Conservation (phyloP, 1,140 invertebrate genomes). For the Zaprionus taronus region DNA sequence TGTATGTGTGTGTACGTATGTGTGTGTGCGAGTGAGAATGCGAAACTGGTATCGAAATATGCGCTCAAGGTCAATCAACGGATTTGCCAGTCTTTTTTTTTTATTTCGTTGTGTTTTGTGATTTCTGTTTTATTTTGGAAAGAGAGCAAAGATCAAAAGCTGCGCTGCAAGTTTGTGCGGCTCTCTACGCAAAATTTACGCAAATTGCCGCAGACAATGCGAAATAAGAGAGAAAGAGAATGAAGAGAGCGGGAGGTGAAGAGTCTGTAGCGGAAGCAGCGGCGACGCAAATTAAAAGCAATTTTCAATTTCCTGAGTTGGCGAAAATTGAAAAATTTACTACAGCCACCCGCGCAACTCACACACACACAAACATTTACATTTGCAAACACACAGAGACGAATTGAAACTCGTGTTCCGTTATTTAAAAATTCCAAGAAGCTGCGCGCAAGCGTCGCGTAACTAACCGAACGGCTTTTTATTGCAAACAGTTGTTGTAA, state of each 20-base stretch:
- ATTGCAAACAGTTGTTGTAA: conserved; percentile 40
- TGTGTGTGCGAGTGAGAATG: conserved; percentile 48
- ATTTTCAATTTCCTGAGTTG: conserved; percentile 81
- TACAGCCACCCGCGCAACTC: conserved; percentile 25
- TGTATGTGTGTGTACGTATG: conserved; percentile 25
- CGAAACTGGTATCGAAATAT: conserved; percentile 74
- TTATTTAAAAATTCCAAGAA: conserved; percentile 63
- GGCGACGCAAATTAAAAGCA: conserved; percentile 75
- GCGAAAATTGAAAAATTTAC: conserved; percentile 69
- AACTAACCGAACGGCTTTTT: conserved; percentile 45
- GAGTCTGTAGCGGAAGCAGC: conserved; percentile 57
- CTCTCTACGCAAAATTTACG: conserved; percentile 49
- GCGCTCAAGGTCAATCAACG: conserved; percentile 81
- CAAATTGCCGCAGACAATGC: conserved; percentile 48
- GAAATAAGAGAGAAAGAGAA: conserved; percentile 13
- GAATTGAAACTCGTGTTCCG: conserved; percentile 43
- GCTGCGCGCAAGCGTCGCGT: conserved; percentile 14
- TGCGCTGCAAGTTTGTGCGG: conserved; percentile 50
- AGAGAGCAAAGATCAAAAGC: conserved; percentile 58
- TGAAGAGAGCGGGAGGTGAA: conserved; percentile 8
- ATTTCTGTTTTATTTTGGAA: conserved; percentile 29
- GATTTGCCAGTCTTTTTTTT: conserved; percentile 66
- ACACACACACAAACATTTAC: conserved; percentile 10
- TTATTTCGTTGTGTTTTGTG: conserved; percentile 36
- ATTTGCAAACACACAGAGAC: neutral